phyloP scores from a whole-genome alignment of 2,888 invertebrate species.

The Nomada lathburiana region DNA sequence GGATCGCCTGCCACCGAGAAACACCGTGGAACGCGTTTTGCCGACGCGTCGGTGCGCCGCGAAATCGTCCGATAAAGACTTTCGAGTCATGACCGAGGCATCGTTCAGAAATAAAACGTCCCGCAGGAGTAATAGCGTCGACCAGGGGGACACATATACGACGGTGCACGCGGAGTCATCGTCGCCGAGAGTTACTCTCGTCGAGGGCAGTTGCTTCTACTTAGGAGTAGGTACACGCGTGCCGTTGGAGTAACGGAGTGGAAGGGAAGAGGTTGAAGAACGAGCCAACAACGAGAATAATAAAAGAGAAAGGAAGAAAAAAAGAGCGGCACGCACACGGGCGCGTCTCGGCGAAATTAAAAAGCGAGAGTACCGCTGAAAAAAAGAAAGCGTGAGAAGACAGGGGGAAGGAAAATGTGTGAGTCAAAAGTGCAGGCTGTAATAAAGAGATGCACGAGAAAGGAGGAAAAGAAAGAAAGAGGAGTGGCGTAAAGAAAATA shows the following conservation, averaged over 20 bases:
- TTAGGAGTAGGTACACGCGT: slow-evolving; percentile 4
- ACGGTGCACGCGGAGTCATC: slow-evolving; percentile 42
- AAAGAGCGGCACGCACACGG: not conserved
- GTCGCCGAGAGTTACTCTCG: slow-evolving; percentile 39
- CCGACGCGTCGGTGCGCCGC: not conserved
- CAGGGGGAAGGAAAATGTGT: not conserved
- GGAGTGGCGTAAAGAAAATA: not conserved
- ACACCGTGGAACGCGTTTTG: not conserved
- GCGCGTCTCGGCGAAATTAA: slow-evolving; percentile 16
- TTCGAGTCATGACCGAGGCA: slow-evolving; percentile 73
- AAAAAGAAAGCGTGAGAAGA: not conserved
- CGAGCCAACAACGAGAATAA: not conserved
- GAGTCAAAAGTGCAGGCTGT: not conserved
- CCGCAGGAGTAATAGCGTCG: slow-evolving; percentile 69
- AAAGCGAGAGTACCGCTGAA: slow-evolving; percentile 5
- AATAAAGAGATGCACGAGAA: not conserved
- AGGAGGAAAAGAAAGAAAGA: not conserved
- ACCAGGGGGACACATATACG: slow-evolving; percentile 47
- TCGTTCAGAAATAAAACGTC: slow-evolving; percentile 75
- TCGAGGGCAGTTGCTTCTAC: not conserved
- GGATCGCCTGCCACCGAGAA: not conserved
- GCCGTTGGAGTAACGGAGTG: slow-evolving; percentile 7
- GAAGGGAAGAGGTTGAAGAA: not conserved
- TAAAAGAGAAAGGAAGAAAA: not conserved
- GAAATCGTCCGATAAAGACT: slow-evolving; percentile 62